Base-by-base conservation (phyloP, 2,113 vertebrate genomes). In the Thalassoma bifasciatum region DNA sequence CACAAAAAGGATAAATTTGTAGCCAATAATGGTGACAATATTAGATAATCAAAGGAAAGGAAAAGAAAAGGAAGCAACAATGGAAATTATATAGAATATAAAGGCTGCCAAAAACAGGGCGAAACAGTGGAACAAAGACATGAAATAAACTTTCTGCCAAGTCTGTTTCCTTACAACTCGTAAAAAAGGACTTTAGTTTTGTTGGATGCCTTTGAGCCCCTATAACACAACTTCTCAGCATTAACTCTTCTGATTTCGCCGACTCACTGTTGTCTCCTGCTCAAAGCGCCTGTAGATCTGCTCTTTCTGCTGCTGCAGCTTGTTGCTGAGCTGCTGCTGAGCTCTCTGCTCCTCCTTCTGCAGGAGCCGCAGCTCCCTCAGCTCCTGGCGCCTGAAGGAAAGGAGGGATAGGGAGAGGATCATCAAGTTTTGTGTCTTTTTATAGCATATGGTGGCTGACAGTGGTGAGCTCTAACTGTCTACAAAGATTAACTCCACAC, bases 321-420 rank as follows among this genome's bases (percentile, higher is more conserved):
- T 99, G 89, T 96, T 94, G 77, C 96, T 98, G 74, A 99, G 97
- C 79, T 96, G 95, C 79, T 98, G 97, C 19, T 99, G 98, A 30
- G 97, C 96, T 90, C 96, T 94, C 76, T 99, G 98, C 91, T 99
- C 98, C 91, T 99, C 98, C 67, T 99, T 99, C 83, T 99, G 97
- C 76, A 98, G 95, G 70, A 99, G 94, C 46, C 98, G 94, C 69
- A 99, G 93, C 90, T 99, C 98, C 79, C 98, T 92, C 42, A 99
- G 89, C 89, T 99, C 98, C 86, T 99, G 98, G 59, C 97, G 97
- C 68, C 98, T 99, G 88, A 62, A 62, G 53, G 80, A 83, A 50
- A 77, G 57, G 24, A 38, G 46, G n/a, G 19, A 21, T 10, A 19
- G 19, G 21, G 56, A 58, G 13, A 58, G 11, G 11, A 22, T 13